Evolutionary conservation across 23 tunicate genomes (phyloP), one percentile per base, ranked within the genome.

Genomic region (Halocynthia roretzi): DNA sequence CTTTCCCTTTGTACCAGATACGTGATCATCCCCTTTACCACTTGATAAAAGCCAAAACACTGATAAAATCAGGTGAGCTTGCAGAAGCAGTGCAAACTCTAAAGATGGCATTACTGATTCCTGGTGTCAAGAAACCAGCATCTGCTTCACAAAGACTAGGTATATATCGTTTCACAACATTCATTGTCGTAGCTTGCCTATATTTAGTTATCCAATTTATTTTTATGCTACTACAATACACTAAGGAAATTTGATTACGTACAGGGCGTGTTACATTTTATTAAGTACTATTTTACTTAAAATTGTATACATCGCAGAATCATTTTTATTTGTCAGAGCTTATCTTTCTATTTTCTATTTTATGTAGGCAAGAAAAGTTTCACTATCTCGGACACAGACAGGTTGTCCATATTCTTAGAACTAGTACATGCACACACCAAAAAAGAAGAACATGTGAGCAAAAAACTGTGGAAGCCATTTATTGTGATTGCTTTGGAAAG

Each of bases 11-110:
- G 17, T 65, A 20, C 5, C 66, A 91, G 97, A 85, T 91, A 49
- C 81, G 97, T 31, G 97, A 91, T 23, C 97, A 91, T 44, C 97
- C 97, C 4, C 54, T 82, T 51, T 91, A 91, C 56, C 87, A 81
- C 72, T 72, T 91, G 76, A 79, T 91, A 21, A 85, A 82, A 82
- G 77, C 91, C 7, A 62, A 80, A 51, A 53, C 91, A 11, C 80
- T 77, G 56, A 56, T 54, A 21, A 81, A 77, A 21, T 21, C 84
- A 57, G 97, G 91, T 15, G 56, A 82, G 14, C 10, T 78, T 8
- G 62, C 12, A 48, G 97, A 91, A 72, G 93, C 74, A 49, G 65
- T 91, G 6, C 87, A 81, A 67, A 85, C 97, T 10, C 57, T 91
- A 22, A 91, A 91, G 71, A 57, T 91, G 80, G 97, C 97, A 7